Evolutionary conservation across 2,888 invertebrate species (phyloP).

Genomic region (Agrochola lychnidis): DNA sequence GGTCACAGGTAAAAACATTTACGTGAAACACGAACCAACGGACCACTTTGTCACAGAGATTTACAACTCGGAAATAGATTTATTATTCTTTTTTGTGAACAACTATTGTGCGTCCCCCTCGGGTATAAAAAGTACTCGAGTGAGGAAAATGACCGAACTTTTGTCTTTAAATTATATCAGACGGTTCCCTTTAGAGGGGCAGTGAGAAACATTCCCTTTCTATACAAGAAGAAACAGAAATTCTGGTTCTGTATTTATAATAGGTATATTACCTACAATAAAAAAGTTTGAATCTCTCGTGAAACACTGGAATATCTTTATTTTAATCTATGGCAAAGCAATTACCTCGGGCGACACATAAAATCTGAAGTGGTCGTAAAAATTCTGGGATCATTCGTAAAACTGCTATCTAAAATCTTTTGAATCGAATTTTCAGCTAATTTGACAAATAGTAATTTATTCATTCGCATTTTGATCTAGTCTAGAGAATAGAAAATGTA

Average conservation of each 20-base stretch:
- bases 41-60: slow-evolving; percentile 73
- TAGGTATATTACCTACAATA: slow-evolving; percentile 41
- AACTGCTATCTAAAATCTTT: slow-evolving; percentile 45
- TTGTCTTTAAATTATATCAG: slow-evolving; percentile 69
- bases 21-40: slow-evolving; percentile 74
- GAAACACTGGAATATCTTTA: slow-evolving; percentile 48
- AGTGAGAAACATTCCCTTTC: slow-evolving; percentile 26
- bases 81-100: slow-evolving; percentile 68
- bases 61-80: slow-evolving; percentile 70
- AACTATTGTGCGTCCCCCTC: slow-evolving; percentile 64
- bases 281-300: slow-evolving; percentile 46
- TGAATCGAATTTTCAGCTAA: slow-evolving; percentile 42
- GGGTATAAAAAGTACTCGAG: slow-evolving; percentile 65
- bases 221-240: slow-evolving; percentile 38
- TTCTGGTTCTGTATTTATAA: slow-evolving; percentile 21
- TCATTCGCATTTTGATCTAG: slow-evolving; percentile 23
- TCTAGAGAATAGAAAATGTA: not conserved
- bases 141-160: slow-evolving; percentile 67
- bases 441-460: slow-evolving; percentile 50
- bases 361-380: slow-evolving; percentile 53
- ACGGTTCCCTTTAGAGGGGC: slow-evolving; percentile 44
- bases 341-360: slow-evolving; percentile 56
- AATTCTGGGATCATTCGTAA: slow-evolving; percentile 43
- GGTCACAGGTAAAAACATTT: slow-evolving; percentile 79
- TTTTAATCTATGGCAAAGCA: slow-evolving; percentile 54